phyloP scores from a whole-genome alignment of 2,888 invertebrate genomes.

The Herminia tarsipennalis region DNA sequence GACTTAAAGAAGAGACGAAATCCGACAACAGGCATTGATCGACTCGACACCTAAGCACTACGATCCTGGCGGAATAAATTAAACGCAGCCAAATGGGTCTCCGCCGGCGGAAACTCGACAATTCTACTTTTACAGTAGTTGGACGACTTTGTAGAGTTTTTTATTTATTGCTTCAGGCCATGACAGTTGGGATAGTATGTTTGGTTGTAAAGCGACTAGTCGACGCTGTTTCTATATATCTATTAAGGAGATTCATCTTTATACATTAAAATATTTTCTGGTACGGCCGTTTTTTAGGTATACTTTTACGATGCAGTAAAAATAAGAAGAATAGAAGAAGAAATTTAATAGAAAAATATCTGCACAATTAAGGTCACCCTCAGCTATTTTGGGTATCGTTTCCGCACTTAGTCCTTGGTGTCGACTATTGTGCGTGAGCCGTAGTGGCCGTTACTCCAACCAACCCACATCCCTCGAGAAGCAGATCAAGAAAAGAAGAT shows the following conservation, averaged over 20 bases:
- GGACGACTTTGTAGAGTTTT: conserved; percentile 24
- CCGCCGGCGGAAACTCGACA: conserved; percentile 25
- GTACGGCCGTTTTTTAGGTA: neutral
- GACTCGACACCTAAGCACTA: conserved; percentile 37
- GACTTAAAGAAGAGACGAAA: conserved; percentile 11
- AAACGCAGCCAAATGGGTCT: conserved; percentile 34
- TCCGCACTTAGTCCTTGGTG: too few relatives aligned
- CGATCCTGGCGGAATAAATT: conserved; percentile 41
- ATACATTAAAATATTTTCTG: neutral
- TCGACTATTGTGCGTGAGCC: too few relatives aligned
- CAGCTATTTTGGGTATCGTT: too few relatives aligned
- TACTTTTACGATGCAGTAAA: too few relatives aligned
- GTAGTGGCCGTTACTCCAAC: too few relatives aligned
- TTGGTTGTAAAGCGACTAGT: conserved; percentile 13
- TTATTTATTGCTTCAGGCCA: conserved; percentile 32
- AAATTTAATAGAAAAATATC: too few relatives aligned
- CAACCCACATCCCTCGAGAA: too few relatives aligned
- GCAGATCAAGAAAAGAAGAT: too few relatives aligned
- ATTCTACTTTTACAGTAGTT: conserved; percentile 35
- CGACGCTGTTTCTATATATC: conserved; percentile 16
- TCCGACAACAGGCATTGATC: conserved; percentile 29
- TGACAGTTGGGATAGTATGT: conserved; percentile 31
- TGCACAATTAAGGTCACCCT: too few relatives aligned
- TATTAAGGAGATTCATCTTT: too few relatives aligned
- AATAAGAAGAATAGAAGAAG: too few relatives aligned